These are phyloP conservation scores for Tinea semifulvella DNA, from an alignment of 2,888 invertebrate species.

Conservation along the genomic window DNA sequence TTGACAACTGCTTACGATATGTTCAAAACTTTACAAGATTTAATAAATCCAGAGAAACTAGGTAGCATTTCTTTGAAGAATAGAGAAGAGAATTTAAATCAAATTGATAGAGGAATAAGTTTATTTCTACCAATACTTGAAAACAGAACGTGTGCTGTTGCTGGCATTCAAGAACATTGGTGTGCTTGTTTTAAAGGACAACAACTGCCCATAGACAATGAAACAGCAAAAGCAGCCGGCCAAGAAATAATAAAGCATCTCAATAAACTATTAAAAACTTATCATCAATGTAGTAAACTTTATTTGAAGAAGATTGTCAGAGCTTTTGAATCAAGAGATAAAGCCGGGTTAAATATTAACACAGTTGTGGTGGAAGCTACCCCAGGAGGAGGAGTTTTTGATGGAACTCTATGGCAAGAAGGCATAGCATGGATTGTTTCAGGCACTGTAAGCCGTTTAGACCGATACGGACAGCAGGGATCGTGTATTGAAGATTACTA, in stretches of 20 bases:
- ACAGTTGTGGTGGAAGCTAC: constrained; percentile 65
- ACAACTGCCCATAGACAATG: constrained; percentile 56
- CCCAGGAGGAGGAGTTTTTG: constrained; percentile 77
- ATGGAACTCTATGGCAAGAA: constrained; percentile 69
- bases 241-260: constrained; percentile 68
- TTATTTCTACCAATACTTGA: constrained; percentile 75
- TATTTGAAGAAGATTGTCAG: constrained; percentile 65
- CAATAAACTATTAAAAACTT: constrained; percentile 66
- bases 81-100: constrained; percentile 43
- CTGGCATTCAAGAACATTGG: constrained; percentile 81
- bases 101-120: too few species aligned
- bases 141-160: constrained; percentile 75
- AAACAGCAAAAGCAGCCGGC: constrained; percentile 62
- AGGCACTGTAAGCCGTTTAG: constrained; percentile 78
- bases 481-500: constrained; percentile 72
- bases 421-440: constrained; percentile 45
- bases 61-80: constrained; percentile 36
- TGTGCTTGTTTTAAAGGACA: constrained; percentile 79
- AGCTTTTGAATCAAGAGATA: constrained; percentile 47
- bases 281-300: constrained; percentile 71
- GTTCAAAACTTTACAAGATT: constrained; percentile 78
- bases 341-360: constrained; percentile 55
- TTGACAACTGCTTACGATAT: constrained; percentile 86
- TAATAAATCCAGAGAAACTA: constrained; percentile 62
- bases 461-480: constrained; percentile 78